phyloP scores from a whole-genome alignment of 2,113 vertebrate species.

The Leucopsar rothschildi region DNA sequence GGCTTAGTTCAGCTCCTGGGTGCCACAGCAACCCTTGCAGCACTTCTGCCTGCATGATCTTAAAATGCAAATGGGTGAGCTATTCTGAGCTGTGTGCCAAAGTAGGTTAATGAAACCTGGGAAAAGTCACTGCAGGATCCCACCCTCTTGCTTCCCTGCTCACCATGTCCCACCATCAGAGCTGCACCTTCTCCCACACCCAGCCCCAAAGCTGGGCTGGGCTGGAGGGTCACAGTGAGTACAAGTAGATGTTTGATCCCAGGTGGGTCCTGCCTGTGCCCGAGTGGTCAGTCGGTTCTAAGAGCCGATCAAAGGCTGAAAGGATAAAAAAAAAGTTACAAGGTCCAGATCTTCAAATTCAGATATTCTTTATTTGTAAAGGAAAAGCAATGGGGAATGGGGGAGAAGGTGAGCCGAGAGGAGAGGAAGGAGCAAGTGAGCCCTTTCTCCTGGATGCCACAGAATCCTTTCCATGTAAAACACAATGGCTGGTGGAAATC shows the following conservation, averaged over 20 bases:
- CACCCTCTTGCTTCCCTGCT: background rate
- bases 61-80: background rate
- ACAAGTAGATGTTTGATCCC: fast-evolving
- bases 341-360: background rate
- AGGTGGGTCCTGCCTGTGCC: background rate
- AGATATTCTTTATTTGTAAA: background rate
- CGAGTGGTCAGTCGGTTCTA: background rate
- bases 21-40: background rate
- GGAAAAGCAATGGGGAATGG: background rate
- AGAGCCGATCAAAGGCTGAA: background rate
- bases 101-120: slow-evolving; percentile 24
- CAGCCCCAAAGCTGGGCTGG: background rate
- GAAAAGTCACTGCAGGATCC: background rate
- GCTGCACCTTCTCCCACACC: background rate
- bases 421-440: background rate
- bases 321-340: background rate
- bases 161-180: background rate
- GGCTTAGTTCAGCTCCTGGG: background rate
- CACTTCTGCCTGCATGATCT: background rate
- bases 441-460: background rate
- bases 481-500: background rate
- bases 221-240: background rate
- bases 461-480: background rate
- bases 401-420: background rate
- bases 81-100: background rate